phyloP scores from a whole-genome alignment of 2,888 invertebrate species.

The Carcina quercana region DNA sequence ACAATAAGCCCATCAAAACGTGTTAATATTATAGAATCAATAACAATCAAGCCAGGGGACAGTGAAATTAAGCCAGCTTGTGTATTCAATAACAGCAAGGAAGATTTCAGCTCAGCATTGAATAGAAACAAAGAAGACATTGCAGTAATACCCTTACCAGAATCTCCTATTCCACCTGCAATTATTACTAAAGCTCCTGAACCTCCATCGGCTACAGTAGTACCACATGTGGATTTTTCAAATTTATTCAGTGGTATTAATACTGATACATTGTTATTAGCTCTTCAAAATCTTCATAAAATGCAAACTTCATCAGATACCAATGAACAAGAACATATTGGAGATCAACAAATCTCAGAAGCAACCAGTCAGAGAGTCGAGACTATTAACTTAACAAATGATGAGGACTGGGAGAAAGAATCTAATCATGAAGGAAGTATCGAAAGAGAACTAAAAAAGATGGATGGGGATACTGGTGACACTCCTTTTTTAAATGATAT shows the following conservation, averaged over 20 bases:
- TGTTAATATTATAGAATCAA: constrained; percentile 50
- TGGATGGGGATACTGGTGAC: constrained; percentile 53
- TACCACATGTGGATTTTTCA: constrained; percentile 39
- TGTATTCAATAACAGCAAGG: neutral
- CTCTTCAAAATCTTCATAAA: constrained; percentile 61
- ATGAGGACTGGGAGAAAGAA: constrained; percentile 64
- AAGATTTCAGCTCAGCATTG: no score
- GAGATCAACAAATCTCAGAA: no score
- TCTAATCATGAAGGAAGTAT: constrained; percentile 53
- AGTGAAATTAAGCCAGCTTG: constrained; percentile 1
- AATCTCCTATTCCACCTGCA: neutral
- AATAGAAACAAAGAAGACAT: no score
- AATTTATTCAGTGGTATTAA: constrained; percentile 55
- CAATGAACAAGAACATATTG: neutral
- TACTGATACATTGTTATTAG: constrained; percentile 52
- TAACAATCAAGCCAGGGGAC: constrained; percentile 30
- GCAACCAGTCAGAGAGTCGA: constrained; percentile 27
- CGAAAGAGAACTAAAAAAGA: constrained; percentile 46
- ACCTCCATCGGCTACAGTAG: constrained; percentile 4
- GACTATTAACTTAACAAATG: constrained; percentile 61
- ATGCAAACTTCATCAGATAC: constrained; percentile 28
- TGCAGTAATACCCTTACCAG: no score
- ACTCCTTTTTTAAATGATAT: constrained; percentile 68
- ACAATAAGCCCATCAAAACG: constrained; percentile 40
- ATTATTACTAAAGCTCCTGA: neutral